Conservation (phyloP, 1,140 invertebrate genomes). For the Hyposmocoma kahamanoa region DNA sequence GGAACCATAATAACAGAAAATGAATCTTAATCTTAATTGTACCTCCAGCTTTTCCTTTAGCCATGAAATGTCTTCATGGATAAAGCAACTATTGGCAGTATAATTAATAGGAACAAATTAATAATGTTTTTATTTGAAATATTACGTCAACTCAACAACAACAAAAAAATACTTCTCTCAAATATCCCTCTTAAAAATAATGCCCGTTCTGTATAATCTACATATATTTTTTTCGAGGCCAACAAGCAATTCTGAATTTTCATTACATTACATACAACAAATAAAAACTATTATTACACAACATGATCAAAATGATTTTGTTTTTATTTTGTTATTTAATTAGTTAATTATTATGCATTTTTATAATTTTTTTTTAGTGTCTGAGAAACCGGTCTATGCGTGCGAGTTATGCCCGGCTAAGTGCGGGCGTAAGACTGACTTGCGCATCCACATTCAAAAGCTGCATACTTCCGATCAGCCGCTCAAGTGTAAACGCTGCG, state of each 20-base stretch:
- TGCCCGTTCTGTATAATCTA: too few species aligned
- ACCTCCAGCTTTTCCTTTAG: too few species aligned
- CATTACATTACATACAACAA: too few species aligned
- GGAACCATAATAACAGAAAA: constrained; percentile 7
- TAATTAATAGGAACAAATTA: too few species aligned
- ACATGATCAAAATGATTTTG: neutral
- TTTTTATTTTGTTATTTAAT: neutral
- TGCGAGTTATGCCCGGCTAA: constrained; percentile 97
- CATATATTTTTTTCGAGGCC: too few species aligned
- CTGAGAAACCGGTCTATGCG: constrained; percentile 95
- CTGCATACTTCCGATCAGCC: constrained; percentile 95
- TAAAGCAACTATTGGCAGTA: too few species aligned
- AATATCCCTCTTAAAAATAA: too few species aligned
- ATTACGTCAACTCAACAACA: too few species aligned
- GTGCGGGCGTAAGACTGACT: constrained; percentile 96
- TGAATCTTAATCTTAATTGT: constrained; percentile 3
- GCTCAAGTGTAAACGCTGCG: constrained; percentile 93
- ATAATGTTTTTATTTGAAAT: too few species aligned
- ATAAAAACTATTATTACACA: neutral
- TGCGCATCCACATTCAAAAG: constrained; percentile 97
- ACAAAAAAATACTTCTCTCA: too few species aligned
- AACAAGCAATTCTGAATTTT: too few species aligned
- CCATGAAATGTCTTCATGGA: too few species aligned
- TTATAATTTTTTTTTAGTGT: constrained; percentile 69
- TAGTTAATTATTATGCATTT: constrained; percentile 17